These are phyloP conservation scores for Chydorus sphaericus DNA, from an alignment of 2,888 invertebrate genomes.

Conservation along the genomic window DNA sequence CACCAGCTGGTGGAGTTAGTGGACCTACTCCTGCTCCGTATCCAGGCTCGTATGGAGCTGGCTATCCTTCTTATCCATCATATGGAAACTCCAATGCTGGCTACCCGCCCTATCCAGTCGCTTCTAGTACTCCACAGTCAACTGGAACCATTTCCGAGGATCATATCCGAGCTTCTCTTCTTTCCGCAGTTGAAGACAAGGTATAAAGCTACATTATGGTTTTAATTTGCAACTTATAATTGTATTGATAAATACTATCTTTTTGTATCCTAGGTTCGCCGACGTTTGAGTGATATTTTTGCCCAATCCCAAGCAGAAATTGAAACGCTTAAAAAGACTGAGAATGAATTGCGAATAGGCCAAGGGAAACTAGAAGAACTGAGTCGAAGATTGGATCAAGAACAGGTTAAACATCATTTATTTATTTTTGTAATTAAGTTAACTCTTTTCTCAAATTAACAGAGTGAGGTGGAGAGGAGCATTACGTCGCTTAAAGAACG, in stretches of 20 bases:
- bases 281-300: slow-evolving; percentile 74
- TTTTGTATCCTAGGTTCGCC: slow-evolving; percentile 29
- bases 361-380: slow-evolving; percentile 67
- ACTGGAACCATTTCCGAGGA: slow-evolving; percentile 83
- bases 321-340: slow-evolving; percentile 71
- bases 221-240: background rate
- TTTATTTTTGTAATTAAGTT: background rate
- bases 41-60: slow-evolving; percentile 27
- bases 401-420: slow-evolving; percentile 36
- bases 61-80: slow-evolving; percentile 23
- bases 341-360: slow-evolving; percentile 71
- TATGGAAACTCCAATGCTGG: slow-evolving; percentile 18
- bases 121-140: slow-evolving; percentile 26
- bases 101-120: slow-evolving; percentile 35
- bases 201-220: slow-evolving; percentile 30
- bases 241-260: background rate
- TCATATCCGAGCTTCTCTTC: slow-evolving; percentile 80
- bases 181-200: slow-evolving; percentile 93
- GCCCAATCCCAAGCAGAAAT: slow-evolving; percentile 83
- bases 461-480: slow-evolving; percentile 69
- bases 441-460: slow-evolving; percentile 18
- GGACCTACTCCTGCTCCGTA: slow-evolving; percentile 17
- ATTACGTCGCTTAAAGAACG: slow-evolving; percentile 69
- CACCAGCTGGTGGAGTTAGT: slow-evolving; percentile 18
- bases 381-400: slow-evolving; percentile 55